These are phyloP conservation scores for Blastobasis adustella DNA, from an alignment of 2,888 invertebrate species.

Conservation along the genomic window DNA sequence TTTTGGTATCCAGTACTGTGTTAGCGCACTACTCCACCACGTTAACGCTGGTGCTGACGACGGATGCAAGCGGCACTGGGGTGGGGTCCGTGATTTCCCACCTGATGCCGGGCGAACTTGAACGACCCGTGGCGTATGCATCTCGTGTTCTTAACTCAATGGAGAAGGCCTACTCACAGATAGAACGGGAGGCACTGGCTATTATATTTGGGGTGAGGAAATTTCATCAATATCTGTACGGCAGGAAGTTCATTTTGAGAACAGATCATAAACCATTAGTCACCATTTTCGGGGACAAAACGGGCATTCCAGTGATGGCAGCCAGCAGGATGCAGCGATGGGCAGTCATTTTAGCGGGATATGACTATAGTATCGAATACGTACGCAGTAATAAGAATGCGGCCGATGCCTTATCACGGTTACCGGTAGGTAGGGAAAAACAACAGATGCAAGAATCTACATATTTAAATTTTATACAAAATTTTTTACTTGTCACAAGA, in stretches of 20 bases:
- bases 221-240: constrained; percentile 11
- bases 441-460: no score
- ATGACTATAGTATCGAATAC: constrained; percentile 2
- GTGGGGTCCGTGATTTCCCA: constrained; percentile 12
- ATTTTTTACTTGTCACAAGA: no score
- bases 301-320: constrained; percentile 12
- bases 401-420: constrained; percentile 4
- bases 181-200: constrained; percentile 10
- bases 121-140: constrained; percentile 9
- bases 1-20: constrained; percentile 5
- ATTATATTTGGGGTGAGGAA: constrained; percentile 10
- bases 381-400: background rate
- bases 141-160: constrained; percentile 5
- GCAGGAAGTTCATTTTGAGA: constrained; percentile 7
- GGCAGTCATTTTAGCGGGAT: constrained; percentile 7
- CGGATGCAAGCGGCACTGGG: constrained; percentile 11
- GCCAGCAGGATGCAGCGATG: constrained; percentile 10
- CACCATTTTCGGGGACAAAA: constrained; percentile 13
- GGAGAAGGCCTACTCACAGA: constrained; percentile 4
- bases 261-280: constrained; percentile 13
- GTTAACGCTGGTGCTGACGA: constrained; percentile 9
- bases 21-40: constrained; percentile 10
- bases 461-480: no score
- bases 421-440: background rate
- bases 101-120: background rate